phyloP scores from a whole-genome alignment of 2,113 vertebrate genomes.

The Zeus faber region DNA sequence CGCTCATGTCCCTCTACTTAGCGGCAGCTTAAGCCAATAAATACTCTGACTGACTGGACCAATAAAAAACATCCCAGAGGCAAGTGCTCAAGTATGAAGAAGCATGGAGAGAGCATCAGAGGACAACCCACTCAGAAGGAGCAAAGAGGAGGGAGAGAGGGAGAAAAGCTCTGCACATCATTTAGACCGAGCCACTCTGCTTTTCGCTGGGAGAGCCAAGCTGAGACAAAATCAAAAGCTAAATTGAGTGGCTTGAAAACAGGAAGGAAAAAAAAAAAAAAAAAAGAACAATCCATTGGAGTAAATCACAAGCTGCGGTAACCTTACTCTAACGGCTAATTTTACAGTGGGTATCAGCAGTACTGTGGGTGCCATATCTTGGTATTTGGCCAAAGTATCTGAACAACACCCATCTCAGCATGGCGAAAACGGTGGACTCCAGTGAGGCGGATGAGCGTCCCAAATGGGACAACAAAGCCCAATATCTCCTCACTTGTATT shows the following conservation, averaged over 20 bases:
- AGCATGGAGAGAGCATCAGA: constrained; percentile 8
- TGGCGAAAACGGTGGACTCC: constrained; percentile 2
- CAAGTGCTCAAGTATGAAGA: no score
- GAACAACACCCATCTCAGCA: background rate
- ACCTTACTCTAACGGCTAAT: no score
- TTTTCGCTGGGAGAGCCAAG: no score
- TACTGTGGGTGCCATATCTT: background rate
- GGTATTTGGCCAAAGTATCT: background rate
- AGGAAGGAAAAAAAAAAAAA: no score
- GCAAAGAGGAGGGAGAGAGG: constrained; percentile 5
- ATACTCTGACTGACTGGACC: constrained; percentile 1
- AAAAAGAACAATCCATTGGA: no score
- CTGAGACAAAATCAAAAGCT: background rate
- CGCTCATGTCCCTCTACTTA: background rate
- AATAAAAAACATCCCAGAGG: background rate
- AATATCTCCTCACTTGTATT: constrained; percentile 83
- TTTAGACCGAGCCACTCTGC: background rate
- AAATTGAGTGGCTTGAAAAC: background rate
- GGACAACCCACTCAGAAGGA: constrained; percentile 18
- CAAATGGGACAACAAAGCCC: constrained; percentile 83
- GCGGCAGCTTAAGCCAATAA: constrained; percentile 8
- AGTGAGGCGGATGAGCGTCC: constrained; percentile 60
- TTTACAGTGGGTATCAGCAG: background rate
- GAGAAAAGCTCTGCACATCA: background rate
- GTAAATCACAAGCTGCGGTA: no score